These are phyloP conservation scores for Halcyon badia DNA, from an alignment of 2,797 vertebrate genomes.

Conservation along the genomic window DNA sequence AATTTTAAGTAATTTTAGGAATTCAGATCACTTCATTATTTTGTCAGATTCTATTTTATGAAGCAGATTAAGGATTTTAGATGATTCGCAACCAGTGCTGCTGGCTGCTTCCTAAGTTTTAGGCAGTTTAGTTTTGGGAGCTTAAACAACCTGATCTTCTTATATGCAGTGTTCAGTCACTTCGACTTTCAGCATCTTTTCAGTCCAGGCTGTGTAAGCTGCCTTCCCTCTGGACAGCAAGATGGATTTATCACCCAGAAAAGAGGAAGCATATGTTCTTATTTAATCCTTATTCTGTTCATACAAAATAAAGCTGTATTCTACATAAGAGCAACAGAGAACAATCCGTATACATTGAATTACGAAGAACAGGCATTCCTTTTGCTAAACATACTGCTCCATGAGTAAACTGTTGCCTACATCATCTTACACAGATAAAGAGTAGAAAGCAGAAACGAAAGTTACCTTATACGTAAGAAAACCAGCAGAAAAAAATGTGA, in stretches of 20 bases:
- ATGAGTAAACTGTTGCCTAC: background rate
- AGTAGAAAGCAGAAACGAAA: background rate
- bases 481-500: background rate
- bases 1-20: conserved; percentile 1
- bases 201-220: conserved; percentile 10
- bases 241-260: conserved; percentile 44
- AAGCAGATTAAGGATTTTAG: conserved; percentile 47
- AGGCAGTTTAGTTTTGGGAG: conserved; percentile 22
- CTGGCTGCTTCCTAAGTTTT: conserved; percentile 43
- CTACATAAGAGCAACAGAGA: background rate
- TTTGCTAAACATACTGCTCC: background rate
- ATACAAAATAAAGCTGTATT: background rate
- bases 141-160: conserved; percentile 57
- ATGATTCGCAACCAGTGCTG: conserved; percentile 4
- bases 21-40: conserved; percentile 20
- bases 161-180: conserved; percentile 1
- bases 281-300: conserved; percentile 36
- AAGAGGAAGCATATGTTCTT: conserved; percentile 29
- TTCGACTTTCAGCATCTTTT: conserved; percentile 49
- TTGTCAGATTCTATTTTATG: conserved; percentile 7
- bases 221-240: conserved; percentile 25
- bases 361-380: background rate
- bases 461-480: background rate
- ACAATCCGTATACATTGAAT: background rate
- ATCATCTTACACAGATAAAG: background rate